Evolutionary conservation across 2,888 invertebrate species (phyloP), one percentile per base, ranked within the genome.

Genomic region (Pseudococcus jackbeardsleyi): DNA sequence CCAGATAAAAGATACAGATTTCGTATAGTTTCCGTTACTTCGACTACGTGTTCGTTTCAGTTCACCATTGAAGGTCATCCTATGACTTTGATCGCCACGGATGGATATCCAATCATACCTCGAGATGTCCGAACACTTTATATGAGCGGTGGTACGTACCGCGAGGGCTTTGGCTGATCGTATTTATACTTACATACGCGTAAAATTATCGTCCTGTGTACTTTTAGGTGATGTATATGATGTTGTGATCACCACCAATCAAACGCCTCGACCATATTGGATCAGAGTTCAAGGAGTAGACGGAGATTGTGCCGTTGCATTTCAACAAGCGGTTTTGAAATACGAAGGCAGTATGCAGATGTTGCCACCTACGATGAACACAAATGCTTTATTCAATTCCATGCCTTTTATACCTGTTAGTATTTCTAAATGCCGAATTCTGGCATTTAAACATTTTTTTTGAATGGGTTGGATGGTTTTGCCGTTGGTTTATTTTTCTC

Each of bases 1-100:
- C 91, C 91, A 88, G 92, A 93, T n/a, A 91, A 91, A 59, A 92
- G 92, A 50, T 94, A 94, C 90, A 91, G 94, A 88, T 91, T 94
- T 89, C 92, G 94, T 68, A 90, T 94, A 86, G 92, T 94, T 88
- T 93, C 94, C 89, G 93, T 93, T 2, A 92, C 93, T 42, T 93
- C 93, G 17, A 91, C 93, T 5, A 92, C 92, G 89, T 94, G 94
- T 90, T 93, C 93, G 0, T 90, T 93, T 12, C 90, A 91, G 54
- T 89, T 93, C n/a, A 92, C 91, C 9, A 91, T 94, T 72, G 92
- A 94, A 88, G 90, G 91, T 7, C 94, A 94, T 90, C 91, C 91
- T n/a, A 90, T 94, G 91, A 91, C 91, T 15, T 91, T 93, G 22
- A 93, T 94, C 88, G 92, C 93, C 1, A 91, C 92, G 0, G 94